These are phyloP conservation scores for Eristalis pertinax DNA, from an alignment of 2,888 invertebrate species.

Conservation along the genomic window DNA sequence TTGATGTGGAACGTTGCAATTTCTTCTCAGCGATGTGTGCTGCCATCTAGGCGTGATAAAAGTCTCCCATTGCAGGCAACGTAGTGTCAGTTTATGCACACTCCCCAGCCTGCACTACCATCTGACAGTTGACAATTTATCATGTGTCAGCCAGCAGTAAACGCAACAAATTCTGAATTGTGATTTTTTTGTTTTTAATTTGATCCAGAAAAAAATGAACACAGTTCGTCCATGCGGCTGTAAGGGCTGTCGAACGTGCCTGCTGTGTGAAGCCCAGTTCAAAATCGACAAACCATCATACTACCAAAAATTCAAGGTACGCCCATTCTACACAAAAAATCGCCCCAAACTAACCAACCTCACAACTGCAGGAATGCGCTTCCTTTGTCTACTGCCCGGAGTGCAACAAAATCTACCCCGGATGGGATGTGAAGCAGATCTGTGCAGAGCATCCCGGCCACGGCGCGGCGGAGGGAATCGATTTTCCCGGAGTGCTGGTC, in stretches of 20 bases:
- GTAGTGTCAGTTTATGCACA: not conserved
- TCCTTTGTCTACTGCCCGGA: constrained; percentile 89
- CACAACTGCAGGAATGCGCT: constrained; percentile 82
- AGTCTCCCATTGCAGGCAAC: not conserved
- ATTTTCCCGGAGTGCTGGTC: constrained; percentile 86
- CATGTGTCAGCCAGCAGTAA: not conserved
- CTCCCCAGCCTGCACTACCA: not conserved
- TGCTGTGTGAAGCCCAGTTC: constrained; percentile 90
- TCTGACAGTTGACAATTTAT: constrained; percentile 12
- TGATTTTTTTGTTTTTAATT: not conserved
- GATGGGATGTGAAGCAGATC: constrained; percentile 85
- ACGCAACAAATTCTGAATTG: not conserved
- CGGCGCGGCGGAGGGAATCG: constrained; percentile 71
- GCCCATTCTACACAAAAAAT: constrained; percentile 9
- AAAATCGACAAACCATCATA: constrained; percentile 78
- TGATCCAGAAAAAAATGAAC: constrained; percentile 75
- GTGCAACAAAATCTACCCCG: constrained; percentile 89
- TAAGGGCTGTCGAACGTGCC: constrained; percentile 93
- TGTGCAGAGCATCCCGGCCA: constrained; percentile 87
- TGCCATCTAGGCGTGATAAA: constrained; percentile 11
- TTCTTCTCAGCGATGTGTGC: not conserved
- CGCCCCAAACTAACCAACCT: not conserved
- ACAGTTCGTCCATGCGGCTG: constrained; percentile 90
- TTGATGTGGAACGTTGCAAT: not conserved
- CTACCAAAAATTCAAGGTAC: constrained; percentile 78